phyloP scores from a whole-genome alignment of 2,797 vertebrate genomes.

The Pygocentrus nattereri region DNA sequence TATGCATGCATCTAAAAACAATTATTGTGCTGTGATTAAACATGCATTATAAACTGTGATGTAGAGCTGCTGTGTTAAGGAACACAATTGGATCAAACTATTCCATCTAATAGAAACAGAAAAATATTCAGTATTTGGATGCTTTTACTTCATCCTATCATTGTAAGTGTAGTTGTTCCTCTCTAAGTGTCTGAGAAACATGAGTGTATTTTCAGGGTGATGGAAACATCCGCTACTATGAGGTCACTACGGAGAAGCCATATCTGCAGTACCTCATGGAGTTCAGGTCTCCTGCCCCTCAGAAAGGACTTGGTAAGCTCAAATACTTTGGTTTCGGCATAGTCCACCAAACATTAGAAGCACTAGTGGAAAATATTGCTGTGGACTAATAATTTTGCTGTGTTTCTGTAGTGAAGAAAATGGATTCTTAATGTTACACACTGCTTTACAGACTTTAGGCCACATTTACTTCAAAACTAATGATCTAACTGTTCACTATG shows the following conservation, averaged over 20 bases:
- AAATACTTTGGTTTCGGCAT: background rate
- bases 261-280: conserved; percentile 97
- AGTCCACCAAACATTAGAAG: background rate
- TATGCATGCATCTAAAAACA: background rate
- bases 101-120: conserved; percentile 17
- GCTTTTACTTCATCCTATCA: background rate
- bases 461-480: no score
- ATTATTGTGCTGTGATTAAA: background rate
- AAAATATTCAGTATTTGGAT: conserved; percentile 21
- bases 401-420: no score
- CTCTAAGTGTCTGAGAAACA: background rate
- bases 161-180: background rate
- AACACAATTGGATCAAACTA: background rate
- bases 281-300: conserved; percentile 93
- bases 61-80: conserved; percentile 5
- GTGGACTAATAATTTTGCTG: no score
- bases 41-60: background rate
- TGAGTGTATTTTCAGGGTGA: conserved; percentile 84
- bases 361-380: background rate
- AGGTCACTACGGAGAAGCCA: conserved; percentile 93
- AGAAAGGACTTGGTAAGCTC: conserved; percentile 94
- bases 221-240: conserved; percentile 97
- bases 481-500: no score
- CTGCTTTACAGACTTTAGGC: no score
- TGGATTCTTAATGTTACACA: no score